These are phyloP conservation scores for Drosophila sproati DNA, from an alignment of 1,140 invertebrate genomes.

Conservation along the genomic window DNA sequence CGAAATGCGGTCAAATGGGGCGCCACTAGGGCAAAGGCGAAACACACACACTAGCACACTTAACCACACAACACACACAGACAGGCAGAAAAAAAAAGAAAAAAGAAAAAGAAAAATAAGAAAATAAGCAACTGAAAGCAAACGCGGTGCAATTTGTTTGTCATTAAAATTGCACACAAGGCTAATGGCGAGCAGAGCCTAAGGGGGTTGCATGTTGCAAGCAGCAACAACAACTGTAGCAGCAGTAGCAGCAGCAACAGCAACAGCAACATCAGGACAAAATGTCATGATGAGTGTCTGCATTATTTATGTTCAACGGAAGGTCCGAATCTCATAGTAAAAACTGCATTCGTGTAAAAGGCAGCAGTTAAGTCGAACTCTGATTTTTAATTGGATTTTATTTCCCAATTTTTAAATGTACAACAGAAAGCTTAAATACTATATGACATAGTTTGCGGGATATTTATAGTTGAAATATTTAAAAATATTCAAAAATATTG, in stretches of 20 bases:
- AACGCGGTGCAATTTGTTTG: conserved; percentile 74
- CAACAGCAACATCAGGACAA: conserved; percentile 40
- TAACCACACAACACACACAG: not conserved
- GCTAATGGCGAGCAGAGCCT: conserved; percentile 68
- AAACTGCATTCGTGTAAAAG: conserved; percentile 1
- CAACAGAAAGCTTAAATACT: not conserved
- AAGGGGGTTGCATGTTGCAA: conserved; percentile 42
- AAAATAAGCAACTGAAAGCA: conserved; percentile 31
- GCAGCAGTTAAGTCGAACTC: not conserved
- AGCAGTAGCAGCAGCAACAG: conserved; percentile 8
- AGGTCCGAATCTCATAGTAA: conserved; percentile 47
- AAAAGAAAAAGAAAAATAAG: not conserved
- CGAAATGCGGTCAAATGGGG: conserved; percentile 77
- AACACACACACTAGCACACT: conserved; percentile 22
- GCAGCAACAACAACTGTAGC: conserved; percentile 23
- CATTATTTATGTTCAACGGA: conserved; percentile 67
- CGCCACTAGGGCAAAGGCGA: conserved; percentile 40
- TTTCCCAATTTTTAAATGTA: not conserved
- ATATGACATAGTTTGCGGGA: not conserved
- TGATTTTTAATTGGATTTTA: conserved; percentile 2
- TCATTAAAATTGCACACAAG: conserved; percentile 83
- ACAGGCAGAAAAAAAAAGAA: not conserved
- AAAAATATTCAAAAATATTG: too few species aligned
- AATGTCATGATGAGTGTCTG: conserved; percentile 60
- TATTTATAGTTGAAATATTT: too few species aligned